Percentiles rank a stretch among this genome's conserved stretches.
Conservation (phyloP, 92 coral and sea anemone genomes). For the Phenganax stokvisi region DNA sequence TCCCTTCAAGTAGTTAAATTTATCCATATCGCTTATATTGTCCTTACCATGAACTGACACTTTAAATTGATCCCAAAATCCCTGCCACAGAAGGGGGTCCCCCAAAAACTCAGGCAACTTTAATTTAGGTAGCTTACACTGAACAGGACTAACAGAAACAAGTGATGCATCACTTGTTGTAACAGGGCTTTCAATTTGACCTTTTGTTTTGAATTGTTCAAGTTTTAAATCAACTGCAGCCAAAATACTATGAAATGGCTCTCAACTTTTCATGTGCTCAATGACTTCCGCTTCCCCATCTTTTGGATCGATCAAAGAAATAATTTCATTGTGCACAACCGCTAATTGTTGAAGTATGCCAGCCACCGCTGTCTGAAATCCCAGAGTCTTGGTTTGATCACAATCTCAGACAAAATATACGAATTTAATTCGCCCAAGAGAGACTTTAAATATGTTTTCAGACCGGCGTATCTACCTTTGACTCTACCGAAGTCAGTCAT, state of each 20-base stretch:
- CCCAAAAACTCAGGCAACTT: background rate
- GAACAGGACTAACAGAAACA: background rate
- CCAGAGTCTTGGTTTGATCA: background rate
- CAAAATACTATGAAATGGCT: background rate
- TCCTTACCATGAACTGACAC: background rate
- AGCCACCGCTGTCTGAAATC: background rate
- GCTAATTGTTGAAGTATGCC: background rate
- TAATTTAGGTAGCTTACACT: background rate
- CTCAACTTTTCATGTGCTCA: background rate
- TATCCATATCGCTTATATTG: conserved; percentile 1
- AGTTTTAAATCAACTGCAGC: background rate
- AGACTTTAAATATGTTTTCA: background rate
- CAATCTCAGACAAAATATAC: no score
- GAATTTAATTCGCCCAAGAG: background rate
- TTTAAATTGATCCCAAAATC: background rate
- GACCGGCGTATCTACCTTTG: background rate
- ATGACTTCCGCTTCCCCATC: background rate
- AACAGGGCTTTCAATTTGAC: background rate
- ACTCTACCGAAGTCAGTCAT: background rate
- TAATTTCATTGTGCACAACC: background rate
- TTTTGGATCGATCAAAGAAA: background rate
- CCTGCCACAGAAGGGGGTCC: background rate
- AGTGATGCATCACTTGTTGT: background rate
- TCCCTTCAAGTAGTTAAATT: conserved; percentile 17
- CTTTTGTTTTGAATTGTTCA: background rate